Evolutionary conservation across 2,888 invertebrate species (phyloP).

Genomic region (Philereme transversata): DNA sequence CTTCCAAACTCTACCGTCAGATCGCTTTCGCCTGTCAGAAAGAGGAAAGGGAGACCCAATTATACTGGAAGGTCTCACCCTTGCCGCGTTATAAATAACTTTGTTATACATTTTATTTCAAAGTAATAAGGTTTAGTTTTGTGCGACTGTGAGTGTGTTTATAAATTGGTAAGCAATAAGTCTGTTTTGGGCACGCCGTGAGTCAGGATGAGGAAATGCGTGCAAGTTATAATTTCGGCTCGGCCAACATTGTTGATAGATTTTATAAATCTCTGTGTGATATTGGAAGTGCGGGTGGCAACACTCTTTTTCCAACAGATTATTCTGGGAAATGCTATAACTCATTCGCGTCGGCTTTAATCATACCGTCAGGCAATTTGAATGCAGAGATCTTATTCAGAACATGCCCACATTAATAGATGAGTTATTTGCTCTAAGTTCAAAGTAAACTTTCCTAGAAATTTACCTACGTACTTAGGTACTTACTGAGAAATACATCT

Average conservation of each 20-base stretch:
- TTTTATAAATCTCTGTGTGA: constrained; percentile 65
- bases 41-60: constrained; percentile 52
- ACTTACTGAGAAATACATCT: background rate
- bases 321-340: constrained; percentile 36
- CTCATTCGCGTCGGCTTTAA: constrained; percentile 35
- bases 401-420: constrained; percentile 1
- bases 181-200: constrained; percentile 79
- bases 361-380: constrained; percentile 31
- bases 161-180: constrained; percentile 69
- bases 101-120: constrained; percentile 30
- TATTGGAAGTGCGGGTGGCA: constrained; percentile 47
- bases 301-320: constrained; percentile 39
- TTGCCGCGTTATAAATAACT: constrained; percentile 48
- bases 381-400: constrained; percentile 18
- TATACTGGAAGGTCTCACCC: constrained; percentile 53
- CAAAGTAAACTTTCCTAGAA: constrained; percentile 10
- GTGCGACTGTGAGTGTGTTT: constrained; percentile 22
- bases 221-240: constrained; percentile 79
- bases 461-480: background rate
- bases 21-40: constrained; percentile 41
- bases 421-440: constrained; percentile 4
- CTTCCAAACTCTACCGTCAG: constrained; percentile 44
- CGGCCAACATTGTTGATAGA: constrained; percentile 73
- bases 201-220: constrained; percentile 83
- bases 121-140: constrained; percentile 43